phyloP scores from a whole-genome alignment of 1,140 invertebrate genomes.

The Camponotus pennsylvanicus region DNA sequence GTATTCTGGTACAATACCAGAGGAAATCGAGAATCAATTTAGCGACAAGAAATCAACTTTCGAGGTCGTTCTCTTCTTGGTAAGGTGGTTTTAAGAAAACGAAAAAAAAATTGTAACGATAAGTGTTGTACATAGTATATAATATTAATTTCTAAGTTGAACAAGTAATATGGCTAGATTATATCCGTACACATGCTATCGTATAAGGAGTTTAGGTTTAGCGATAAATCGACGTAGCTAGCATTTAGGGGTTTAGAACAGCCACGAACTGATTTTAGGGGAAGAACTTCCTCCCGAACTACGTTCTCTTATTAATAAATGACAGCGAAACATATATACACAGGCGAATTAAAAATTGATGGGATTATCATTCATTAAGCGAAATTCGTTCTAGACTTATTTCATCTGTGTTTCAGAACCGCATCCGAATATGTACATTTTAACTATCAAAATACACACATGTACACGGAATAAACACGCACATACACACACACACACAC shows the following conservation, averaged over 20 bases:
- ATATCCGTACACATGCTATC: slow-evolving; percentile 67
- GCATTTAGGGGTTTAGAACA: slow-evolving; percentile 82
- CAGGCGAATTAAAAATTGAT: slow-evolving; percentile 77
- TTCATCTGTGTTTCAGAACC: slow-evolving; percentile 82
- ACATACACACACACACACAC: slow-evolving; percentile 33
- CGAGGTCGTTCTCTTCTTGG: slow-evolving; percentile 72
- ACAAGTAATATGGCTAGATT: slow-evolving; percentile 84
- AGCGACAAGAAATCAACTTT: slow-evolving; percentile 45
- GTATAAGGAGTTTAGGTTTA: slow-evolving; percentile 80
- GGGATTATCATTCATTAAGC: slow-evolving; percentile 78
- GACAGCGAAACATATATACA: slow-evolving; percentile 66
- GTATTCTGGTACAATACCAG: slow-evolving; percentile 37
- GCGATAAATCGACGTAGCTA: slow-evolving; percentile 83
- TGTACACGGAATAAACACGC: slow-evolving; percentile 5
- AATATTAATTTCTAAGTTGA: slow-evolving; percentile 84
- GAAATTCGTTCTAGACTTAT: slow-evolving; percentile 81
- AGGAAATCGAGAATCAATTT: slow-evolving; percentile 19
- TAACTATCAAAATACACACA: slow-evolving; percentile 35
- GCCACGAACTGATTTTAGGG: slow-evolving; percentile 85
- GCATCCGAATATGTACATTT: slow-evolving; percentile 37
- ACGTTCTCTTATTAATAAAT: slow-evolving; percentile 82
- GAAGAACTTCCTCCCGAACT: slow-evolving; percentile 79
- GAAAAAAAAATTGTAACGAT: slow-evolving; percentile 75
- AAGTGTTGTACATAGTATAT: slow-evolving; percentile 86
- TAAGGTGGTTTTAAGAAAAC: slow-evolving; percentile 80